phyloP scores from a whole-genome alignment of 2,797 vertebrate genomes.

The Argentina silus region DNA sequence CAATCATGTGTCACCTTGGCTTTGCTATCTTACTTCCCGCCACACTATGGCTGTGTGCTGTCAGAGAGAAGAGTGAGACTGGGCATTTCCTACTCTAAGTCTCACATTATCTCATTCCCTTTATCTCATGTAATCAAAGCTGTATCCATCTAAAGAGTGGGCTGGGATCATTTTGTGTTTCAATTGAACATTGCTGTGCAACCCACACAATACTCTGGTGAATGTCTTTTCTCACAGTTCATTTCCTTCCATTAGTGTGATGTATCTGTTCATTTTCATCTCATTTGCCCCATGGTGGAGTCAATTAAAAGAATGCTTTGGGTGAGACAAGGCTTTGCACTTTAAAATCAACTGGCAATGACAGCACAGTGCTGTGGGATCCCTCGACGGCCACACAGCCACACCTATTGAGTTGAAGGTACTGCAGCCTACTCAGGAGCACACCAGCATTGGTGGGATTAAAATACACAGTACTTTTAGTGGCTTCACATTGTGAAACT shows the following conservation, averaged over 20 bases:
- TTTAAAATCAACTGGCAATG: conserved; percentile 47
- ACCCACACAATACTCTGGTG: conserved; percentile 69
- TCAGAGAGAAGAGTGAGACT: too few species aligned
- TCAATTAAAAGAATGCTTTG: conserved; percentile 69
- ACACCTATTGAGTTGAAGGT: too few species aligned
- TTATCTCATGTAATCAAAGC: conserved; percentile 55
- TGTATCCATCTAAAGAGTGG: conserved; percentile 56
- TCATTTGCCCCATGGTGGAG: conserved; percentile 72
- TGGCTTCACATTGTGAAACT: too few species aligned
- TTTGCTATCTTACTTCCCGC: background rate
- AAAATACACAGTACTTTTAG: too few species aligned
- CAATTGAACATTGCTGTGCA: conserved; percentile 76
- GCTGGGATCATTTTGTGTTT: conserved; percentile 78
- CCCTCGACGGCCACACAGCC: background rate
- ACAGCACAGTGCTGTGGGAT: conserved; percentile 7
- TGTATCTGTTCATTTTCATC: conserved; percentile 78
- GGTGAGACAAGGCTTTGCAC: conserved; percentile 61
- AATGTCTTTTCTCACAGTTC: conserved; percentile 74
- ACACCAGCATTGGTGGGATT: too few species aligned
- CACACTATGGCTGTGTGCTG: too few species aligned
- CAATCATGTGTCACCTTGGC: background rate
- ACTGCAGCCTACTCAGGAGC: too few species aligned
- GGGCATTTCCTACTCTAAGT: too few species aligned
- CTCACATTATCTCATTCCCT: too few species aligned
- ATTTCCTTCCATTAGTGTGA: conserved; percentile 74